Conservation (phyloP, 2,888 invertebrate genomes). For the Stegana nigrithorax region DNA sequence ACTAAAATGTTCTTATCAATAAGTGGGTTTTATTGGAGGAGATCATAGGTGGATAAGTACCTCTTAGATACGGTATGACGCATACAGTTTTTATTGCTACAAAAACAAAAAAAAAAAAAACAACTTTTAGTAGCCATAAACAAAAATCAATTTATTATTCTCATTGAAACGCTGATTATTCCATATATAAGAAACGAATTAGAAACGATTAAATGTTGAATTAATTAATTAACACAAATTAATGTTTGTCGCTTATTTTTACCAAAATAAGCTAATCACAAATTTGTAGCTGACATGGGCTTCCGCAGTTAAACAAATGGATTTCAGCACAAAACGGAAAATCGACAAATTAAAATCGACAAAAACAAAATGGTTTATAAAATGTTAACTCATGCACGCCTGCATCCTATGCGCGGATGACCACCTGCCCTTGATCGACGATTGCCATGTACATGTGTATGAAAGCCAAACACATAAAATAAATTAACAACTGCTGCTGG, state of each 20-base stretch:
- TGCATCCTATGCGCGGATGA: slow-evolving; percentile 34
- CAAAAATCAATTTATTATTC: not conserved
- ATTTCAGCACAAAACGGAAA: slow-evolving; percentile 53
- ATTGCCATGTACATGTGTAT: slow-evolving; percentile 18
- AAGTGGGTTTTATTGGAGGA: too few relatives aligned
- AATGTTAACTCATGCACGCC: slow-evolving; percentile 35
- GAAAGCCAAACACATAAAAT: slow-evolving; percentile 30
- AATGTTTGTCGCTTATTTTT: too few relatives aligned
- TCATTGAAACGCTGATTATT: too few relatives aligned
- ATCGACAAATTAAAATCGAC: slow-evolving; percentile 27
- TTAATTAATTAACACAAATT: too few relatives aligned
- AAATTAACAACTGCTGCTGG: slow-evolving; percentile 20
- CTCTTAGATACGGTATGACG: too few relatives aligned
- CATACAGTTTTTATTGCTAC: too few relatives aligned
- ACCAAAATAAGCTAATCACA: not conserved
- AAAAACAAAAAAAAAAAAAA: not conserved
- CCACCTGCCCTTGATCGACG: slow-evolving; percentile 16
- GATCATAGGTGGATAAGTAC: too few relatives aligned
- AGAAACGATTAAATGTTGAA: too few relatives aligned
- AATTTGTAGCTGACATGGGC: slow-evolving; percentile 54
- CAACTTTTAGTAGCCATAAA: not conserved
- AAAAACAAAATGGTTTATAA: slow-evolving; percentile 6
- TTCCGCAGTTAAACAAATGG: slow-evolving; percentile 57
- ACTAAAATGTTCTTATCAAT: too few relatives aligned
- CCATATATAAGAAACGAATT: too few relatives aligned